These are phyloP conservation scores for Crossocerus cetratus DNA, from an alignment of 2,888 invertebrate genomes.

Conservation along the genomic window DNA sequence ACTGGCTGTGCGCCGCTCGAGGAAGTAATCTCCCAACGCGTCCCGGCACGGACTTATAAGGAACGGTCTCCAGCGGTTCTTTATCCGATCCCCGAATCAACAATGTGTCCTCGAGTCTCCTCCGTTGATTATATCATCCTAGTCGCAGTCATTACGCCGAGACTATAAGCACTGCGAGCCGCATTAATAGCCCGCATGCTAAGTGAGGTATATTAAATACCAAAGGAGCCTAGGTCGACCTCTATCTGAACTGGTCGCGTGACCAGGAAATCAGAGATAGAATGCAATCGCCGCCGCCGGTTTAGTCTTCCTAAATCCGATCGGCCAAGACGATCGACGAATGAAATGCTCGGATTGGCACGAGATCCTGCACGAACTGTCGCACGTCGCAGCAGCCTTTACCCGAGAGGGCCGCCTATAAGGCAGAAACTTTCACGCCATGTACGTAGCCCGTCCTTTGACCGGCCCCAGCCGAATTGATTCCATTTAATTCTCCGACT, in stretches of 20 bases:
- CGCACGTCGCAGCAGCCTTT: background rate
- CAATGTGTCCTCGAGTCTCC: background rate
- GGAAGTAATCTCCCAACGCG: background rate
- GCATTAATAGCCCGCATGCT: too few relatives aligned
- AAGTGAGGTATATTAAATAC: background rate
- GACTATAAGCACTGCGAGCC: background rate
- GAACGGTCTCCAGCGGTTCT: too few relatives aligned
- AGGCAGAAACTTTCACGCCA: slow-evolving; percentile 72
- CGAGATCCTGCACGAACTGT: too few relatives aligned
- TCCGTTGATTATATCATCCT: background rate
- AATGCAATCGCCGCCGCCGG: too few relatives aligned
- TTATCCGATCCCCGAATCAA: background rate
- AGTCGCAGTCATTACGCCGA: background rate
- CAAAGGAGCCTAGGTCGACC: slow-evolving; percentile 2
- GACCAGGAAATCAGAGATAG: background rate
- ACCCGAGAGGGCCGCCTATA: slow-evolving; percentile 18
- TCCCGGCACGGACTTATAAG: too few relatives aligned
- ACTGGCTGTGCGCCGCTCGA: background rate
- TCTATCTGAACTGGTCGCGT: slow-evolving; percentile 19
- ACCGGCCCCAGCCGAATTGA: slow-evolving; percentile 34
- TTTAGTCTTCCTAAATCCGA: too few relatives aligned
- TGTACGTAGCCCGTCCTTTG: slow-evolving; percentile 58
- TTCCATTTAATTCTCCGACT: slow-evolving; percentile 28
- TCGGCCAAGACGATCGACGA: too few relatives aligned
- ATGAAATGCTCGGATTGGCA: too few relatives aligned